Evolutionary conservation across 30 jellyfish, hydroid and myxozoan species (phyloP).

Genomic region (Phacellophora camtschatica): DNA sequence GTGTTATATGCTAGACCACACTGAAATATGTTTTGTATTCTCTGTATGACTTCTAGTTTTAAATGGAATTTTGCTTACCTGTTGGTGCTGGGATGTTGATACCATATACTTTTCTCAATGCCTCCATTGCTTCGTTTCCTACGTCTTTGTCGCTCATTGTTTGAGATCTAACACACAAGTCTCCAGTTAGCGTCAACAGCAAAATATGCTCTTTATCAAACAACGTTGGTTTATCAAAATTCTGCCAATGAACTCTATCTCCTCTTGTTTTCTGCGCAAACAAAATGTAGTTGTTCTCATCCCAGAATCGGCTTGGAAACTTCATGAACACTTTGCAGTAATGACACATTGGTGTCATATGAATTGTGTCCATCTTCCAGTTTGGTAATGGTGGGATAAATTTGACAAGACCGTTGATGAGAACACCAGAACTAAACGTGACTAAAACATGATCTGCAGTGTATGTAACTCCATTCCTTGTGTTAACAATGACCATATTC

Average conservation of each 20-base stretch:
- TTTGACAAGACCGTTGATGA: constrained; percentile 27
- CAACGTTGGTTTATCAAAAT: constrained; percentile 45
- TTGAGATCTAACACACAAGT: constrained; percentile 49
- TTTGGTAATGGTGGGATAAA: constrained; percentile 70
- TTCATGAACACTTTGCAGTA: constrained; percentile 70
- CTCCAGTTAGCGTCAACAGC: constrained; percentile 66
- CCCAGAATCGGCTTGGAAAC: constrained; percentile 83
- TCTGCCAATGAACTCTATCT: constrained; percentile 74
- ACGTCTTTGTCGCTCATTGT: constrained; percentile 46
- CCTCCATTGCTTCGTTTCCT: constrained; percentile 32
- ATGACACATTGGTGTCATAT: constrained; percentile 47
- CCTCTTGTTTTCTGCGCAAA: constrained; percentile 47
- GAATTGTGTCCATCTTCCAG: constrained; percentile 74
- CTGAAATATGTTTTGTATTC: too few relatives aligned
- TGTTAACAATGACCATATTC: background rate
- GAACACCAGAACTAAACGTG: constrained; percentile 69
- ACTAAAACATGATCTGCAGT: constrained; percentile 67
- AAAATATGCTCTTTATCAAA: constrained; percentile 24
- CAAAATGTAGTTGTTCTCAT: constrained; percentile 62
- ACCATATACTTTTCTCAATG: constrained; percentile 47
- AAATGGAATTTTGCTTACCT: too few relatives aligned
- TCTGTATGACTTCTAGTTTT: too few relatives aligned
- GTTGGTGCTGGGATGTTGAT: constrained; percentile 59
- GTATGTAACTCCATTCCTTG: constrained; percentile 46
- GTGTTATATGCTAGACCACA: too few relatives aligned